Evolutionary conservation across 2,888 invertebrate genomes (phyloP).

Genomic region (Exephanes ischioxanthus): DNA sequence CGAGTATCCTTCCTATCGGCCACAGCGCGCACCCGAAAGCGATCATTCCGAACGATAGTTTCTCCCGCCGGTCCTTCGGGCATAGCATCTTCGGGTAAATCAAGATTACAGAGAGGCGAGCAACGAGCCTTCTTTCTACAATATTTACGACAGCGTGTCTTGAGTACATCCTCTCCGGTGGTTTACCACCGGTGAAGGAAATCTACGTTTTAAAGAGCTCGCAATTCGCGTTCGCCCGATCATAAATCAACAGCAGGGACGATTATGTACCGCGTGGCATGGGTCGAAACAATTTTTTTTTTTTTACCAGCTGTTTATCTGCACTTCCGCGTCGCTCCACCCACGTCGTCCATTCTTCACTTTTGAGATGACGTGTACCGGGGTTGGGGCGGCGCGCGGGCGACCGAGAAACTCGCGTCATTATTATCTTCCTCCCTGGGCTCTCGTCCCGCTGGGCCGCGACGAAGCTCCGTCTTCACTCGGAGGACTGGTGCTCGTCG

Average conservation of each 20-base stretch:
- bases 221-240: constrained; percentile 30
- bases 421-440: constrained; percentile 51
- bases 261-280: constrained; percentile 42
- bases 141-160: constrained; percentile 46
- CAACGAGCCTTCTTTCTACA: constrained; percentile 21
- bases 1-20: constrained; percentile 8
- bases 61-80: constrained; percentile 34
- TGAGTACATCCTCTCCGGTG: constrained; percentile 19
- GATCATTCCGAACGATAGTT: constrained; percentile 54
- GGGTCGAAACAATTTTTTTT: constrained; percentile 29
- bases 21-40: constrained; percentile 1
- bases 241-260: constrained; percentile 46
- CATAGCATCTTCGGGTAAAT: constrained; percentile 44
- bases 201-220: constrained; percentile 43
- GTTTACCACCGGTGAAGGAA: constrained; percentile 50
- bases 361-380: constrained; percentile 58
- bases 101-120: constrained; percentile 44
- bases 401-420: constrained; percentile 51
- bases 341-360: constrained; percentile 66
- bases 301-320: constrained; percentile 53
- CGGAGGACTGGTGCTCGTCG: constrained; percentile 6
- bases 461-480: constrained; percentile 27
- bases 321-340: constrained; percentile 40
- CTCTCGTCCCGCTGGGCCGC: constrained; percentile 21
- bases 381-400: constrained; percentile 16